Evolutionary conservation across 2,113 vertebrate species (phyloP), one percentile per base, ranked within the genome.

Genomic region (Cairina moschata): DNA sequence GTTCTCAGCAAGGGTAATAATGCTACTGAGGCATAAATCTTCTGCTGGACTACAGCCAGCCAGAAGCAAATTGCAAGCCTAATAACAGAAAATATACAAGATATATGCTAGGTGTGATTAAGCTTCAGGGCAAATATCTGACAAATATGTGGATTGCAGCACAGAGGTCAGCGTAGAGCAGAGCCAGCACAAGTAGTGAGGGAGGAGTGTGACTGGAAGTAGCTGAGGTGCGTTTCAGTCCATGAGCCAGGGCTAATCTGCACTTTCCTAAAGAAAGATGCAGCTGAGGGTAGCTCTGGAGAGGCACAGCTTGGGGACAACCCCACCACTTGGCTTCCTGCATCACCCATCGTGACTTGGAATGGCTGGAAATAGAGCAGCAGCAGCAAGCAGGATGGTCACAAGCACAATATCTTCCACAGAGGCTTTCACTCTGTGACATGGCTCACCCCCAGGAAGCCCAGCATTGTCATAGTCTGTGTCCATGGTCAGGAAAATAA

Each of bases 1-100:
- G 50, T 77, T 88, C 75, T 93, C 91, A 91, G 85, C 59, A 77
- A 93, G 82, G 55, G 31, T 67, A 96, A 59, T 86, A 88, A 77
- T 36, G 20, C n/a, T 91, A 71, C 52, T 65, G 46, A 60, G 63
- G 67, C 40, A 63, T 76, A 91, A 83, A 90, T 93, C 67, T 52
- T 76, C 60, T 56, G n/a, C 68, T 95, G 93, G 55, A 63, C 50
- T 76, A n/a, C n/a, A 86, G 94, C 60, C 80, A 96, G 72, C n/a
- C 55, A 86, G 72, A 58, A 88, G 71, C 63, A 95, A 94, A 92
- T 84, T 83, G 67, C 58, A 88, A 40, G 44, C 36, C 54, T 80
- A 90, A 63, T 74, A 90, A 67, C 34, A 84, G 75, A 87, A 95
- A 89, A 86, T 42, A 34, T 28, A 48, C 40, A 36, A 52, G 36